Conservation (phyloP, 2,113 vertebrate species). For the Miniopterus natalensis region DNA sequence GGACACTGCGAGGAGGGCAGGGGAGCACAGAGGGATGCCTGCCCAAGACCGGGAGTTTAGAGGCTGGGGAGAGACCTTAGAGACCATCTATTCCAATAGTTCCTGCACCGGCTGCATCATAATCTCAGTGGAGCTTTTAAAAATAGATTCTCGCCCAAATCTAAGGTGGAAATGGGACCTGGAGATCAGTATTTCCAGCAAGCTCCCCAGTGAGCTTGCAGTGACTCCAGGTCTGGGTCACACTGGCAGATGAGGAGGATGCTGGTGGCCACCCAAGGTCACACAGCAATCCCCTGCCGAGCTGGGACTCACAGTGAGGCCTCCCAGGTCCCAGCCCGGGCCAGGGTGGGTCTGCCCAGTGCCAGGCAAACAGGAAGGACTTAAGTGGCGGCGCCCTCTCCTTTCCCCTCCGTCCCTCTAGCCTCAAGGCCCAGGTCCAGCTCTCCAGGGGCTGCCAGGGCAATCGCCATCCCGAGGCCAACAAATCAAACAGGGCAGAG, state of each 20-base stretch:
- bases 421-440: neutral
- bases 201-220: neutral
- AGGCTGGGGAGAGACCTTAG: neutral
- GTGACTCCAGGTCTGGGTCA: neutral
- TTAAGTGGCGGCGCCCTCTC: neutral
- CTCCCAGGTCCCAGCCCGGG: neutral
- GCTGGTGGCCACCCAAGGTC: neutral
- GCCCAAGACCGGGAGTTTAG: rapidly evolving
- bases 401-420: neutral
- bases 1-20: neutral
- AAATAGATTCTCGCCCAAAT: neutral
- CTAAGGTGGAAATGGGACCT: rapidly evolving
- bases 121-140: neutral
- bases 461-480: neutral
- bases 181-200: neutral
- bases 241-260: neutral
- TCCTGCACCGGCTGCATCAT: neutral
- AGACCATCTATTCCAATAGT: neutral
- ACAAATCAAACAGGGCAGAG: conserved; percentile 20
- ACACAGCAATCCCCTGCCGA: neutral
- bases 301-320: neutral
- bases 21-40: neutral
- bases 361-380: neutral
- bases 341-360: neutral
- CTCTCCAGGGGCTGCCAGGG: neutral